Evolutionary conservation across 2,888 invertebrate species (phyloP).

Genomic region (Eupeodes luniger): DNA sequence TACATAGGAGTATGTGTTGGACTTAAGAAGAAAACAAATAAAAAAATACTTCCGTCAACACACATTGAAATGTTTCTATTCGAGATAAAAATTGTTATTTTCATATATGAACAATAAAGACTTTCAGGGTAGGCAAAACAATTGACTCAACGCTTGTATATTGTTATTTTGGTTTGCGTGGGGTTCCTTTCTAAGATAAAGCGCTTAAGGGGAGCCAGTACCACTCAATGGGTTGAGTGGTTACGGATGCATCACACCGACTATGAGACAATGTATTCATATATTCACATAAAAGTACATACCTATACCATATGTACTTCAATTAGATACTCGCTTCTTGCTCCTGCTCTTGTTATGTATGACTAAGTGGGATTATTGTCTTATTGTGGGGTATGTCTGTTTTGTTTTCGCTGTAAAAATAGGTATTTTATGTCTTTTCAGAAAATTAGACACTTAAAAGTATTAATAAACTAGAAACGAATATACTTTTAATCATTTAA

Average conservation of each 20-base stretch:
- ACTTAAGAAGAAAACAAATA: background rate
- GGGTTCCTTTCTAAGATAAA: slow-evolving; percentile 28
- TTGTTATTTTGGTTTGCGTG: slow-evolving; percentile 47
- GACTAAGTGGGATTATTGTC: slow-evolving; percentile 36
- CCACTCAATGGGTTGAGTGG: slow-evolving; percentile 49
- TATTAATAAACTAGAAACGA: slow-evolving; percentile 16
- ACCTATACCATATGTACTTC: slow-evolving; percentile 7
- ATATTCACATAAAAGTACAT: slow-evolving; percentile 1
- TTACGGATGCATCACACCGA: slow-evolving; percentile 47
- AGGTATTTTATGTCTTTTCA: background rate
- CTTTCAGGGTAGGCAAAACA: slow-evolving; percentile 40
- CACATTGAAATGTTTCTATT: slow-evolving; percentile 32
- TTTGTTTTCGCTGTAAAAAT: background rate
- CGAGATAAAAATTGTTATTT: slow-evolving; percentile 50
- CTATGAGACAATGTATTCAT: slow-evolving; percentile 6
- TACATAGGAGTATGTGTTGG: background rate
- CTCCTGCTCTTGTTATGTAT: background rate
- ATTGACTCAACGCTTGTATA: slow-evolving; percentile 55
- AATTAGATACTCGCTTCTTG: slow-evolving; percentile 24
- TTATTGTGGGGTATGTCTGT: background rate
- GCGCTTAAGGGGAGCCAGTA: slow-evolving; percentile 29
- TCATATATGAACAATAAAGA: slow-evolving; percentile 14
- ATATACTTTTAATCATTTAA: background rate
- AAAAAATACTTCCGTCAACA: slow-evolving; percentile 1
- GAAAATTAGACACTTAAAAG: background rate